These are phyloP conservation scores for Trichechus manatus DNA, from an alignment of 2,113 vertebrate genomes.

Conservation along the genomic window DNA sequence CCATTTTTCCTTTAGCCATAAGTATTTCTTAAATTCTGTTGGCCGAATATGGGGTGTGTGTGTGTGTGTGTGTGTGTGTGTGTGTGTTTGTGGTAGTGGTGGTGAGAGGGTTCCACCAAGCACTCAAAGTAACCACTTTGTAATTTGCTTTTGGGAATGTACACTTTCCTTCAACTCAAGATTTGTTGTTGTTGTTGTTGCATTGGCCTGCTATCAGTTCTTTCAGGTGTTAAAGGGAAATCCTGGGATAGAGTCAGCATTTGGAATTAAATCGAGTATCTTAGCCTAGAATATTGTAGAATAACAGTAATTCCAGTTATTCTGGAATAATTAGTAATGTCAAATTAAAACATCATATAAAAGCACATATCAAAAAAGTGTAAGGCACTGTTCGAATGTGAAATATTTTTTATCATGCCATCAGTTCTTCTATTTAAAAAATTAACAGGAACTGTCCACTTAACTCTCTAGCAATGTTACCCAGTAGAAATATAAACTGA, in stretches of 20 bases:
- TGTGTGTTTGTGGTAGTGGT: background rate
- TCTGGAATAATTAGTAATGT: background rate
- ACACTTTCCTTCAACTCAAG: background rate
- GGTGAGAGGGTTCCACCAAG: background rate
- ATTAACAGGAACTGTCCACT: background rate
- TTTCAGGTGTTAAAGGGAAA: background rate
- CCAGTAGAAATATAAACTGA: background rate
- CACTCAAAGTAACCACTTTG: background rate
- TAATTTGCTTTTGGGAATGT: slow-evolving; percentile 28
- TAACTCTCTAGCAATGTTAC: background rate
- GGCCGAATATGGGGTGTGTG: background rate
- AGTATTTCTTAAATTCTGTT: background rate
- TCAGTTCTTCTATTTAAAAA: background rate
- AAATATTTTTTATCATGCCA: background rate
- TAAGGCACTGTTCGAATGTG: background rate
- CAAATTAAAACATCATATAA: slow-evolving; percentile 29
- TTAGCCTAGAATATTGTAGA: slow-evolving; percentile 7
- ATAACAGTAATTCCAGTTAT: background rate
- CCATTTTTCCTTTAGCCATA: background rate
- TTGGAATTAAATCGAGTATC: background rate
- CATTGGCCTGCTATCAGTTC: background rate
- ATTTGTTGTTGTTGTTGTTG: background rate
- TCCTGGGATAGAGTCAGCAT: background rate
- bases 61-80: background rate
- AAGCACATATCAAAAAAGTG: background rate